phyloP scores from a whole-genome alignment of 1,140 invertebrate species.

The Zeugodacus cucurbitae region DNA sequence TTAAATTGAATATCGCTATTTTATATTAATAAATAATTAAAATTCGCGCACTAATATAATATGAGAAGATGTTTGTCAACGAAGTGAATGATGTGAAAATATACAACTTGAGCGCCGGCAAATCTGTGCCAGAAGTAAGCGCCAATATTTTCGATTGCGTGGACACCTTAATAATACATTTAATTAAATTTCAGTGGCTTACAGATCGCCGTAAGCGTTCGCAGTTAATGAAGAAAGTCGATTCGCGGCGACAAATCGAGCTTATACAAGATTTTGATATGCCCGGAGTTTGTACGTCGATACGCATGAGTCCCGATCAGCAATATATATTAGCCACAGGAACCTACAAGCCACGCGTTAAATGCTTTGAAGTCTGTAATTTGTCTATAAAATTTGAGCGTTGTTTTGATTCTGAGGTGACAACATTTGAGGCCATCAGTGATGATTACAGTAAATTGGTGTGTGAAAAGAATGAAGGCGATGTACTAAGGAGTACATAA shows the following conservation, averaged over 20 bases:
- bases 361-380: constrained; percentile 96
- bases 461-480: constrained; percentile 48
- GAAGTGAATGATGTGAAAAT: constrained; percentile 96
- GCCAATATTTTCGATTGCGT: not conserved
- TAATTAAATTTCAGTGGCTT: constrained; percentile 85
- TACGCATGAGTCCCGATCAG: constrained; percentile 90
- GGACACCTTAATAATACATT: constrained; percentile 44
- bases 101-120: constrained; percentile 96
- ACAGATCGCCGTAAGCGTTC: constrained; percentile 88
- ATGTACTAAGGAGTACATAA: not conserved
- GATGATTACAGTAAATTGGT: constrained; percentile 91
- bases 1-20: not conserved
- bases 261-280: constrained; percentile 99
- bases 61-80: constrained; percentile 77
- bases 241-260: constrained; percentile 90
- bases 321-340: constrained; percentile 94
- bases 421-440: constrained; percentile 87
- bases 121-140: constrained; percentile 95
- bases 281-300: constrained; percentile 90
- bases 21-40: not conserved
- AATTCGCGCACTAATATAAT: not conserved
- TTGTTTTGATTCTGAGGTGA: constrained; percentile 96
- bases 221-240: constrained; percentile 90
- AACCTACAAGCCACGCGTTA: constrained; percentile 95
- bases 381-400: constrained; percentile 98